These are phyloP conservation scores for Argentina silus DNA, from an alignment of 2,797 vertebrate species.

Conservation along the genomic window DNA sequence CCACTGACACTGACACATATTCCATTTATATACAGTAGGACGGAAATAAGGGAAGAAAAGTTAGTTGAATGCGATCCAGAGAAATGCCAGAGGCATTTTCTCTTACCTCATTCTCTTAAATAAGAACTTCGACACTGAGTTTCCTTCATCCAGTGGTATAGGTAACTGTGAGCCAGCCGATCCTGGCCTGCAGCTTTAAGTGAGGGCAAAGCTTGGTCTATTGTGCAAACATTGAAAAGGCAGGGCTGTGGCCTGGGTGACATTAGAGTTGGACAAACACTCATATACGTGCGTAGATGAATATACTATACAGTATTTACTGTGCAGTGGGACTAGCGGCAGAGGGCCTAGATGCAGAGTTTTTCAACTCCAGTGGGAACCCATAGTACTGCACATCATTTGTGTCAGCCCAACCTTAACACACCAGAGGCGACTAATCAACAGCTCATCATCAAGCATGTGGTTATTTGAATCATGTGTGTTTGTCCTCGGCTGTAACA, in stretches of 20 bases:
- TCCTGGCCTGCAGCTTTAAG: not conserved
- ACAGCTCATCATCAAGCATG: too few species aligned
- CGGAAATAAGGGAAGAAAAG: conserved; percentile 66
- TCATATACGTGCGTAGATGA: not conserved
- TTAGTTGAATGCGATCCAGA: conserved; percentile 63
- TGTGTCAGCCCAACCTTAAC: too few species aligned
- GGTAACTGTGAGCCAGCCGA: not conserved
- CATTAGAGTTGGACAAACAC: not conserved
- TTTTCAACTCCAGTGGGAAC: too few species aligned
- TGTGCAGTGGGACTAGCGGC: too few species aligned
- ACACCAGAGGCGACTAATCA: too few species aligned
- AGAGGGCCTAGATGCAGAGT: too few species aligned
- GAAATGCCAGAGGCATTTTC: conserved; percentile 58
- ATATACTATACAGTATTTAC: too few species aligned
- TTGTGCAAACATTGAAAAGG: not conserved
- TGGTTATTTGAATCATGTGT: too few species aligned
- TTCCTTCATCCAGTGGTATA: conserved; percentile 22
- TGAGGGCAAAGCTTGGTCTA: conserved; percentile 12
- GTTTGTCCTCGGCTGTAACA: too few species aligned
- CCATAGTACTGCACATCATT: too few species aligned
- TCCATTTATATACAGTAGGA: conserved; percentile 56
- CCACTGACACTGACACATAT: conserved; percentile 40
- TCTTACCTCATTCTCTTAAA: conserved; percentile 35
- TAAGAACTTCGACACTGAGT: conserved; percentile 37
- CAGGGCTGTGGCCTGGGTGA: not conserved